These are phyloP conservation scores for Drosophila aff. DNA, from an alignment of 1,140 invertebrate species.

Conservation along the genomic window DNA sequence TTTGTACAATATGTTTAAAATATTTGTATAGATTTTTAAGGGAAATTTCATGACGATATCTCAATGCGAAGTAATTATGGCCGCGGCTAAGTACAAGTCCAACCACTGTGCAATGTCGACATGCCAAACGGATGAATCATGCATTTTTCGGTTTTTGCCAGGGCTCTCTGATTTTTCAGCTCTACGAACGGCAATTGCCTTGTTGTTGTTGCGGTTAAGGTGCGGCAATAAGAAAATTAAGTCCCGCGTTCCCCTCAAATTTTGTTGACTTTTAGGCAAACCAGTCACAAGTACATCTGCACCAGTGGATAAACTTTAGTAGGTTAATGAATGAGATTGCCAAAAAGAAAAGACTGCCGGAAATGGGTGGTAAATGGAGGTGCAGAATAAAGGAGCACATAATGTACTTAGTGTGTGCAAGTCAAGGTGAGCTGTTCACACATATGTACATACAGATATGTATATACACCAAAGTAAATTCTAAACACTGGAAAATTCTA, in stretches of 20 bases:
- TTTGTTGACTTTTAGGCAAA: slow-evolving; percentile 57
- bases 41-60: too few species aligned
- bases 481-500: neutral
- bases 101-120: slow-evolving; percentile 13
- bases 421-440: slow-evolving; percentile 15
- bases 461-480: slow-evolving; percentile 5
- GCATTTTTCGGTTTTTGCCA: slow-evolving; percentile 41
- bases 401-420: neutral
- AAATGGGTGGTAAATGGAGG: slow-evolving; percentile 1
- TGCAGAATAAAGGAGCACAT: slow-evolving; percentile 1
- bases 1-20: too few species aligned
- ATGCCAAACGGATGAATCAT: slow-evolving; percentile 75
- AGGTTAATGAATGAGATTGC: slow-evolving; percentile 16
- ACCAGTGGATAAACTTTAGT: neutral
- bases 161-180: slow-evolving; percentile 36
- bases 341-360: neutral
- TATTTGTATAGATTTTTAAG: too few species aligned
- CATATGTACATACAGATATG: too few species aligned
- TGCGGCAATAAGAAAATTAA: slow-evolving; percentile 66
- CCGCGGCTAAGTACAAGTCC: too few species aligned
- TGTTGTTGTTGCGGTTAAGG: slow-evolving; percentile 32
- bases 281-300: slow-evolving; percentile 10
- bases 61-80: too few species aligned
- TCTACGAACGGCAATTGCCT: slow-evolving; percentile 1
- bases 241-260: slow-evolving; percentile 28